Evolutionary conservation across 2,888 invertebrate species (phyloP).

Genomic region (Nephrotoma appendiculata): DNA sequence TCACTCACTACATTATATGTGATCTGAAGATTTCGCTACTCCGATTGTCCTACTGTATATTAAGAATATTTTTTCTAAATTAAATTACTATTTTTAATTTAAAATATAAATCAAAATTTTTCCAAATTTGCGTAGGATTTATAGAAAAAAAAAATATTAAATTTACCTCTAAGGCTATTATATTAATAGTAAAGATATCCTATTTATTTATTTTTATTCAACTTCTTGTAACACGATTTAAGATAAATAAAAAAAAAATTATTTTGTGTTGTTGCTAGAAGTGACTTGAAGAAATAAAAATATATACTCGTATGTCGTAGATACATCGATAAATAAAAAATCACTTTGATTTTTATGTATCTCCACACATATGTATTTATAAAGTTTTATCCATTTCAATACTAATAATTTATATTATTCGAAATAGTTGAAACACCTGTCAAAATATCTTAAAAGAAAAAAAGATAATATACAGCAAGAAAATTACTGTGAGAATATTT

Average conservation of each 20-base stretch:
- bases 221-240: background rate
- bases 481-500: background rate
- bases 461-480: background rate
- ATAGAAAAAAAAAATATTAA: background rate
- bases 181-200: background rate
- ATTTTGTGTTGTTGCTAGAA: background rate
- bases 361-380: background rate
- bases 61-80: background rate
- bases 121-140: background rate
- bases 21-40: background rate
- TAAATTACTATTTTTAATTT: background rate
- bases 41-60: background rate
- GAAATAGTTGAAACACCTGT: conserved; percentile 1
- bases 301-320: too few relatives aligned
- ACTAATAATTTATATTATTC: conserved; percentile 1
- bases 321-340: background rate
- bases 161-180: background rate
- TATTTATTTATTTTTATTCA: background rate
- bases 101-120: background rate
- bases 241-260: background rate
- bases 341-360: background rate
- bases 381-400: background rate
- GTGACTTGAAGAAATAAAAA: background rate
- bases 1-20: background rate
- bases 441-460: background rate